Evolutionary conservation across 2,888 invertebrate genomes (phyloP).

Genomic region (Aromia moschata): DNA sequence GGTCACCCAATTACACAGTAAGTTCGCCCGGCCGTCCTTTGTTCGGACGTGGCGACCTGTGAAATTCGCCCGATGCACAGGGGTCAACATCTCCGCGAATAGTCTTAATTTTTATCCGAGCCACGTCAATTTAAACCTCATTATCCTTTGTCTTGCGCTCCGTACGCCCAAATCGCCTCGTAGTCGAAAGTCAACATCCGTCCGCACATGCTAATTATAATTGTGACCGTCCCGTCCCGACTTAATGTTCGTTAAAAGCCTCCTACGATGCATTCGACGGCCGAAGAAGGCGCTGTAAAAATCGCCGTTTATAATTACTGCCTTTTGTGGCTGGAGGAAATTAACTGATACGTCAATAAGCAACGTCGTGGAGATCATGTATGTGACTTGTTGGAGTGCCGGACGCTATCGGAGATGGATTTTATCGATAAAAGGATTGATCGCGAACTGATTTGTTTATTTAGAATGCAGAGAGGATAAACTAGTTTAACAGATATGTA

Average conservation of each 20-base stretch:
- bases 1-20: not conserved
- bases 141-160: constrained; percentile 13
- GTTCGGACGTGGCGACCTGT: constrained; percentile 1
- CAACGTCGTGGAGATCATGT: not conserved
- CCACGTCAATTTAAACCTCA: constrained; percentile 11
- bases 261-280: constrained; percentile 7
- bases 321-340: constrained; percentile 4
- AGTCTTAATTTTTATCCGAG: constrained; percentile 4
- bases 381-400: not conserved
- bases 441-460: not conserved
- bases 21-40: not conserved
- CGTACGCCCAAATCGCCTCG: constrained; percentile 11
- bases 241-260: constrained; percentile 8
- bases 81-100: constrained; percentile 1
- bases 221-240: no score
- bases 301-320: constrained; percentile 7
- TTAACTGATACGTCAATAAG: constrained; percentile 8
- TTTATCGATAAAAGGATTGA: not conserved
- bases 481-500: no score
- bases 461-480: no score
- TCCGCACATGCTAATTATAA: constrained; percentile 9
- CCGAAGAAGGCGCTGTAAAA: constrained; percentile 5
- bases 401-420: not conserved
- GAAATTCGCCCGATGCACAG: constrained; percentile 1
- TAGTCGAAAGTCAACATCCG: constrained; percentile 14